Base-by-base conservation (phyloP, 2,113 vertebrate species). In the Deroptyus accipitrinus region DNA sequence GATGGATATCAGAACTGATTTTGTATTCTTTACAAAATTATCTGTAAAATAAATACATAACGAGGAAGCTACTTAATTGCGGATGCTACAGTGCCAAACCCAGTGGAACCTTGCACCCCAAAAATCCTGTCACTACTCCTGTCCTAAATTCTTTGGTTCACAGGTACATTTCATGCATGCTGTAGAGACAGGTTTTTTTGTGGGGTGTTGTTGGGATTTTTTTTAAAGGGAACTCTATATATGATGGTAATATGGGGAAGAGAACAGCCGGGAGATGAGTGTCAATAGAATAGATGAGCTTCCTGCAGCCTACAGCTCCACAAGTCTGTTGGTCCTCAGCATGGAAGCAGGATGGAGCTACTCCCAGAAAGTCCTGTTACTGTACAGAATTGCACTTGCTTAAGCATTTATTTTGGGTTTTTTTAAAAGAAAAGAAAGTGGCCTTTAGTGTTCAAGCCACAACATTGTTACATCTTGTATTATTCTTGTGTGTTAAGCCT, bases 1-100 rank as follows among this genome's bases (percentile, higher is more conserved):
- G 94, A 94, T 97, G 68, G 96, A 74, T 96, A 97, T 97, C 96
- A 97, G 91, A 98, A 94, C 94, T 92, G 96, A 97, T 97, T 97
- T 97, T 81, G 63, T 96, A 81, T 95, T 95, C 96, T 97, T 97
- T 94, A 61, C 78, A 84, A 97, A 97, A 97, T 92, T 96, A 95
- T 96, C 94, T 91, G 79, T 86, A 93, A 94, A 94, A 95, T 95
- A 96, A 98, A 97, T 96, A 86, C 91, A 64, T 95, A 84, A 96
- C 48, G 33, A 41, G 39, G 75, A 92, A 96, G 61, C n/a, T 63
- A 73, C 89, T 95, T 96, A 84, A 96, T 91, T 96, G 88, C 88
- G 87, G 92, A 94, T 85, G 52, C 0, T 3, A 83, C 63, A 92
- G 37, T 72, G 64, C 86, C 83, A 94, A 84, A 87, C 67, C 74